Percentiles rank a stretch among this genome's conserved stretches.
Conservation (phyloP, 2,113 vertebrate genomes). For the Numenius arquata region DNA sequence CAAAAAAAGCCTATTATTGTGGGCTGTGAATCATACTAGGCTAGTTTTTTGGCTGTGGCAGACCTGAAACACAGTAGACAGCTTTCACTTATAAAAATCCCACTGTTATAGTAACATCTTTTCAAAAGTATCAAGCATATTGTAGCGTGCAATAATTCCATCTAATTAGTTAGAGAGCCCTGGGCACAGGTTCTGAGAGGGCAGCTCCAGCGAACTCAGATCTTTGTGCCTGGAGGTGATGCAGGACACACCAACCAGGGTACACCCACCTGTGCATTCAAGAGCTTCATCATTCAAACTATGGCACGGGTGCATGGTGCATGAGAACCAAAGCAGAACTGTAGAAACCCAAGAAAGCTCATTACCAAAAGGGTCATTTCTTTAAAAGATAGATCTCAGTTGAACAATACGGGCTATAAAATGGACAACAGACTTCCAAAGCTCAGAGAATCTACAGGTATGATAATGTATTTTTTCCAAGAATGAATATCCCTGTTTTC, state of each 20-base stretch:
- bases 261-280: background rate
- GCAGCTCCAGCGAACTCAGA: background rate
- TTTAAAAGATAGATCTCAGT: background rate
- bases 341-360: background rate
- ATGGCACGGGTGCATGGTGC: accelerated
- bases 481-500: background rate
- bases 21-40: background rate
- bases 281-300: background rate
- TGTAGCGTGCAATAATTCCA: background rate
- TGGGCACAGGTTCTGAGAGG: background rate
- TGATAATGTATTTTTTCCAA: background rate
- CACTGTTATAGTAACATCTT: background rate
- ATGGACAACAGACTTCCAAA: background rate
- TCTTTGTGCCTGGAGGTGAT: accelerated
- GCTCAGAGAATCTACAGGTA: background rate
- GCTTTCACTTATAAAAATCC: background rate
- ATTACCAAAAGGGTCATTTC: background rate
- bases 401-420: accelerated
- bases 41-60: background rate
- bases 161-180: background rate
- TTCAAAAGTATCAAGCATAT: background rate
- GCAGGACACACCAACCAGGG: background rate
- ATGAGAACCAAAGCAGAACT: background rate
- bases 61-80: background rate
- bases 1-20: background rate